These are phyloP conservation scores for Lysandra bellargus DNA, from an alignment of 2,888 invertebrate genomes.

Conservation along the genomic window DNA sequence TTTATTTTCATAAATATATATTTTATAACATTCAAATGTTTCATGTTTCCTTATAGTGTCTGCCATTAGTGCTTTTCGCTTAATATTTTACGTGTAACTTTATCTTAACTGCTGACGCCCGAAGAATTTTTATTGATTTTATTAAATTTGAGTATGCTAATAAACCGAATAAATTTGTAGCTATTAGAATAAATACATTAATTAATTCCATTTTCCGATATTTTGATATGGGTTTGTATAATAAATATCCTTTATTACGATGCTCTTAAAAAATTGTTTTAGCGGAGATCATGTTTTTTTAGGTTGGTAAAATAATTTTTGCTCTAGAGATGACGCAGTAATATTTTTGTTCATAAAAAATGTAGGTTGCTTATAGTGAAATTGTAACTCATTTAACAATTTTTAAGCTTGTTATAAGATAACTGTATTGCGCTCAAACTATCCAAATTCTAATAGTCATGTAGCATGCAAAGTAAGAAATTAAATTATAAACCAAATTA, in stretches of 20 bases:
- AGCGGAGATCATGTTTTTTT: background rate
- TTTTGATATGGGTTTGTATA: background rate
- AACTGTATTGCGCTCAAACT: too few species aligned
- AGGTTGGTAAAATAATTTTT: background rate
- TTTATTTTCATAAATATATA: too few species aligned
- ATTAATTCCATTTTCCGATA: constrained; percentile 23
- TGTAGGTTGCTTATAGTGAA: too few species aligned
- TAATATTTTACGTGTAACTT: constrained; percentile 8
- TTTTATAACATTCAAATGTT: too few species aligned
- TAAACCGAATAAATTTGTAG: constrained; percentile 27
- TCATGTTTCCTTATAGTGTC: too few species aligned
- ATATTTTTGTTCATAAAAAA: background rate
- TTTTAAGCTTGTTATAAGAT: too few species aligned
- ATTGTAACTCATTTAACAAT: too few species aligned
- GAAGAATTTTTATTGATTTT: constrained; percentile 20
- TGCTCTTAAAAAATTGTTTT: constrained; percentile 12
- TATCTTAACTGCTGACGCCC: constrained; percentile 14
- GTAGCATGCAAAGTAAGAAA: too few species aligned
- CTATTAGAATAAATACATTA: constrained; percentile 29
- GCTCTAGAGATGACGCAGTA: background rate
- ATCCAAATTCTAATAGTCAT: too few species aligned
- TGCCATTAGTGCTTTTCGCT: too few species aligned
- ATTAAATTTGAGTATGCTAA: constrained; percentile 25
- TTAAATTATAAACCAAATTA: too few species aligned
- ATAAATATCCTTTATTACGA: background rate